Evolutionary conservation across 2,113 vertebrate genomes (phyloP).

Genomic region (Anguilla rostrata): DNA sequence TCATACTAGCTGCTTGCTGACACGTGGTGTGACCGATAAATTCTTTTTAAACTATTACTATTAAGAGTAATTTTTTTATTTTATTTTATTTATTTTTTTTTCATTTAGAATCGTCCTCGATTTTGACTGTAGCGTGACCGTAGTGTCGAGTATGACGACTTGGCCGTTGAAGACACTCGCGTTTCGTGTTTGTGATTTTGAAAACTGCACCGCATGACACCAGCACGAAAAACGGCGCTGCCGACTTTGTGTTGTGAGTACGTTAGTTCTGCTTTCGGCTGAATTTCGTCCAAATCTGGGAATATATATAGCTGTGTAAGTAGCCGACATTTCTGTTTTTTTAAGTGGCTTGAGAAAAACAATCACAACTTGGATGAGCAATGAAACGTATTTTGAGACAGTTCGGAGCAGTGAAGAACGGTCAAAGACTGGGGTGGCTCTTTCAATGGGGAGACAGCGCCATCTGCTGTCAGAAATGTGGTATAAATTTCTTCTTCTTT

Average conservation of each 20-base stretch:
- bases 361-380: background rate
- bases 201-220: background rate
- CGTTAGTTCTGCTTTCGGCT: slow-evolving; percentile 14
- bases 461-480: background rate
- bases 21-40: background rate
- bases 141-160: background rate
- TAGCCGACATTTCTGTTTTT: background rate
- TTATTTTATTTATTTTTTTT: background rate
- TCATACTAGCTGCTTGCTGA: background rate
- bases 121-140: background rate
- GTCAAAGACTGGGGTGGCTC: background rate
- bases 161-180: background rate
- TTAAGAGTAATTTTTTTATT: background rate
- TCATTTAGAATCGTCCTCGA: background rate
- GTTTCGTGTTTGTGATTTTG: background rate
- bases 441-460: background rate
- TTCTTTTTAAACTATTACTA: background rate
- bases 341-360: background rate
- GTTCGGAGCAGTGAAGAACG: background rate
- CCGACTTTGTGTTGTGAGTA: background rate
- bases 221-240: background rate
- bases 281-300: slow-evolving; percentile 3
- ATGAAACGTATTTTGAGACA: background rate
- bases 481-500: slow-evolving; percentile 14
- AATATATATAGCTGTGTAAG: slow-evolving; percentile 11